A percentile compares a stretch with the other conserved stretches of the same genome.
These are phyloP conservation scores for Colletes latitarsis DNA, from an alignment of 1,140 invertebrate species.

Conservation along the genomic window DNA sequence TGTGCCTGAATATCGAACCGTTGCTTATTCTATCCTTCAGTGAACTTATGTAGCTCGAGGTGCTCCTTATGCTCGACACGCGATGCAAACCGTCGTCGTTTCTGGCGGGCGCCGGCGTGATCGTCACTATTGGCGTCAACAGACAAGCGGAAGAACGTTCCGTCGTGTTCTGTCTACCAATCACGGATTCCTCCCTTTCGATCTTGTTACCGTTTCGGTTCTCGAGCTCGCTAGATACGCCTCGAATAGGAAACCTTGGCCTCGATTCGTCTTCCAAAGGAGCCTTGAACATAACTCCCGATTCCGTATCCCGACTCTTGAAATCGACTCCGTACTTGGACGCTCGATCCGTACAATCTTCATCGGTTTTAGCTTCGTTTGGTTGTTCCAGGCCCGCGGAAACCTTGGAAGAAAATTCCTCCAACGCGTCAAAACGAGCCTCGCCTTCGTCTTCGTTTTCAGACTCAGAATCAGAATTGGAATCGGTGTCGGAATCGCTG, in stretches of 20 bases:
- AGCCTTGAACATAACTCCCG: too few species aligned
- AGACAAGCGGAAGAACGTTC: slow-evolving; percentile 57
- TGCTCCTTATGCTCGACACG: slow-evolving; percentile 74
- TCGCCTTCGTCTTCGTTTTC: slow-evolving; percentile 21
- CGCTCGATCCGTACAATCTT: neutral
- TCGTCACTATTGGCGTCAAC: slow-evolving; percentile 74
- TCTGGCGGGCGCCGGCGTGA: slow-evolving; percentile 79
- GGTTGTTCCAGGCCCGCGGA: neutral
- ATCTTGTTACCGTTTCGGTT: slow-evolving; percentile 17
- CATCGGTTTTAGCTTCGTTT: neutral
- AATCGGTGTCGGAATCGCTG: slow-evolving; percentile 20
- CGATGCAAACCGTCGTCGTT: slow-evolving; percentile 76
- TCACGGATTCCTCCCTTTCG: slow-evolving; percentile 1
- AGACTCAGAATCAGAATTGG: too few species aligned
- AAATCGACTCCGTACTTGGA: neutral
- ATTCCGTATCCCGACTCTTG: neutral
- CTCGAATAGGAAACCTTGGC: neutral
- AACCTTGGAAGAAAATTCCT: too few species aligned
- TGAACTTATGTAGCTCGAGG: slow-evolving; percentile 85
- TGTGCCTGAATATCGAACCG: slow-evolving; percentile 90
- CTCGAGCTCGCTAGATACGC: neutral
- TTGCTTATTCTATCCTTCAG: slow-evolving; percentile 90
- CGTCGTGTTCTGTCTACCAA: neutral
- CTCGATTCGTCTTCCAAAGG: neutral
- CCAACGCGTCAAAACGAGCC: neutral